A percentile compares a stretch with the other conserved stretches of the same genome.
Conservation (phyloP, 2,113 vertebrate genomes). For the Oceanodroma tethys region DNA sequence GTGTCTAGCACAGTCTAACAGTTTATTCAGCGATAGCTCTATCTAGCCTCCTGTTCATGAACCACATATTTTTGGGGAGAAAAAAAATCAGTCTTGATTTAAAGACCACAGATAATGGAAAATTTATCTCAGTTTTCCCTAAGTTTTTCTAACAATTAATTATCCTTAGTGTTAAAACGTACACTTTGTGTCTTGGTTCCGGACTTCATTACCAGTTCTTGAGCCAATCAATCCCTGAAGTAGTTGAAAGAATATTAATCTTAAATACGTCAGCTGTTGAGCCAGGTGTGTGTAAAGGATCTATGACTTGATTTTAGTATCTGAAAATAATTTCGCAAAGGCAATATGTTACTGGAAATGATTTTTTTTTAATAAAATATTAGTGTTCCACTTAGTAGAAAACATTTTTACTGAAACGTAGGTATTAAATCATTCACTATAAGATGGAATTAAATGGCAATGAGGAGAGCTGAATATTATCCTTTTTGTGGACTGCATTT, state of each 20-base stretch:
- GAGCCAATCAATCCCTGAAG: not conserved
- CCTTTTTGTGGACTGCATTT: not conserved
- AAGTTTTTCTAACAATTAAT: not conserved
- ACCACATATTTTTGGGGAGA: accelerated
- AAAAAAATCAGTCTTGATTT: not conserved
- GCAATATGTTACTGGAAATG: not conserved
- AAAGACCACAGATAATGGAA: not conserved
- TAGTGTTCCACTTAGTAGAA: not conserved
- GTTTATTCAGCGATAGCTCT: not conserved
- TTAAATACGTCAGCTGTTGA: not conserved
- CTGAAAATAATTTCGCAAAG: not conserved
- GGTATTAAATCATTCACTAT: not conserved
- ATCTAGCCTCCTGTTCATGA: not conserved
- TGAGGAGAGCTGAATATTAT: not conserved
- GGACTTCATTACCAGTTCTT: not conserved
- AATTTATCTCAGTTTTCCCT: not conserved
- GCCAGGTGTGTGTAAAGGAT: not conserved
- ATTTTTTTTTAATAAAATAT: not conserved
- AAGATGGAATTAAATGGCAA: not conserved
- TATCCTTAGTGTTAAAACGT: not conserved
- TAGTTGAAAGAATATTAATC: not conserved
- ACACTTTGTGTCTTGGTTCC: not conserved
- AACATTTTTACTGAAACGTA: not conserved
- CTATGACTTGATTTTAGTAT: not conserved
- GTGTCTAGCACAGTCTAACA: not conserved